Evolutionary conservation across 2,888 invertebrate genomes (phyloP).

Genomic region (Drosophila kanekoi): DNA sequence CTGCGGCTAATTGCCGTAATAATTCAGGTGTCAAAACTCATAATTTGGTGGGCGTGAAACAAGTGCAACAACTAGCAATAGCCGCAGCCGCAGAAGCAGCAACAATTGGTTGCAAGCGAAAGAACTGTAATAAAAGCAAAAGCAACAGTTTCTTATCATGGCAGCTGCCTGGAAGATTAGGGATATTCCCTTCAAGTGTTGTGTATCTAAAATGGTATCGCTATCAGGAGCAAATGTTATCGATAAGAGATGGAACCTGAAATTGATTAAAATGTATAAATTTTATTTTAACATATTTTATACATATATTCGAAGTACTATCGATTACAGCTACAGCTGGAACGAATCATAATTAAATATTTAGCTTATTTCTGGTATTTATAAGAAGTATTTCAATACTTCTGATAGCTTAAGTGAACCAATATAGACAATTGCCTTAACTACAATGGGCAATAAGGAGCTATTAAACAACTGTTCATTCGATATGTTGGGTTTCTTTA

Average conservation of each 20-base stretch:
- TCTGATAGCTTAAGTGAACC: background rate
- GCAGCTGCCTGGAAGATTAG: slow-evolving; percentile 18
- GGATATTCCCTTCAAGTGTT: slow-evolving; percentile 2
- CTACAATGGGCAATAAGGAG: background rate
- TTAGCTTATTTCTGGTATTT: background rate
- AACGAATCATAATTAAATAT: background rate
- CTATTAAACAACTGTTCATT: slow-evolving; percentile 6
- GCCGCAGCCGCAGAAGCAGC: slow-evolving; percentile 15
- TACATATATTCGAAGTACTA: background rate
- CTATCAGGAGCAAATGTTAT: background rate
- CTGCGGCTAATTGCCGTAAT: slow-evolving; percentile 53
- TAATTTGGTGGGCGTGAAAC: slow-evolving; percentile 43
- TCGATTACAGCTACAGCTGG: background rate
- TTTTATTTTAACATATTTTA: background rate
- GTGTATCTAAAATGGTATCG: background rate
- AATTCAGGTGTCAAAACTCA: slow-evolving; percentile 57
- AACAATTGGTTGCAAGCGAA: slow-evolving; percentile 23
- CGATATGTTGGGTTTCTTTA: slow-evolving; percentile 7
- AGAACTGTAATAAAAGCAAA: slow-evolving; percentile 3
- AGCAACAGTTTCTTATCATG: slow-evolving; percentile 6
- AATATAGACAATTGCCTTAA: background rate
- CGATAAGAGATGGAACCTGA: background rate
- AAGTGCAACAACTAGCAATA: slow-evolving; percentile 41
- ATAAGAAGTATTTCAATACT: background rate
- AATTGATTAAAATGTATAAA: background rate